These are phyloP conservation scores for Tetramorium parvispinum DNA, from an alignment of 1,140 invertebrate genomes.

Conservation along the genomic window DNA sequence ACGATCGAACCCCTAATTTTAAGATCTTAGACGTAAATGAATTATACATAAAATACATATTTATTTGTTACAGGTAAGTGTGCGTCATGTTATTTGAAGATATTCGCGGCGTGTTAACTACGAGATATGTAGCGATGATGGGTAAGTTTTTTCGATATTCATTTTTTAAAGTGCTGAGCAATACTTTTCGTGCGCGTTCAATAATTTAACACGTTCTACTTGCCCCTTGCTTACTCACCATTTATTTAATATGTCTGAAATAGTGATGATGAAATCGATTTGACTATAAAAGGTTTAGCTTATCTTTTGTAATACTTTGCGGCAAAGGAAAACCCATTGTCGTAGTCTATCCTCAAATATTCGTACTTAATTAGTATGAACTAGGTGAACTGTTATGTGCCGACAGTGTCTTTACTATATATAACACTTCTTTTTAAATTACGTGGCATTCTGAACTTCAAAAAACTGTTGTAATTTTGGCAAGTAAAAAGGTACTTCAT, in stretches of 20 bases:
- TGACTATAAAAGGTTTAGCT: background rate
- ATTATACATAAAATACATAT: background rate
- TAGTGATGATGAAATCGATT: background rate
- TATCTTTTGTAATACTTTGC: background rate
- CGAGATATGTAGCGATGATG: background rate
- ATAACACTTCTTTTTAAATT: slow-evolving; percentile 16
- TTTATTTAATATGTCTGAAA: background rate
- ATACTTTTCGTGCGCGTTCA: background rate
- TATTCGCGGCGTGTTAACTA: background rate
- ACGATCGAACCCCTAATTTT: background rate
- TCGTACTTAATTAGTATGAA: slow-evolving; percentile 51
- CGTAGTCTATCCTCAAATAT: slow-evolving; percentile 46
- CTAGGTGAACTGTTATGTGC: slow-evolving; percentile 30
- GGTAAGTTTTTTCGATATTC: slow-evolving; percentile 24
- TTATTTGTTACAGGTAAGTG: slow-evolving; percentile 52
- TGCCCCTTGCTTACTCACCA: background rate
- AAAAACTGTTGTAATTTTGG: background rate
- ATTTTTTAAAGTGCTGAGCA: background rate
- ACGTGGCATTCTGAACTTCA: background rate
- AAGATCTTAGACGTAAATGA: background rate
- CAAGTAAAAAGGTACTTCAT: background rate
- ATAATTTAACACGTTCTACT: background rate
- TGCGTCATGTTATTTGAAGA: background rate
- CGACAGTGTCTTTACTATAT: slow-evolving; percentile 2
- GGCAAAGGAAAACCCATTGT: background rate